Conservation (phyloP, 2,113 vertebrate species). For the Dermatemys mawii region DNA sequence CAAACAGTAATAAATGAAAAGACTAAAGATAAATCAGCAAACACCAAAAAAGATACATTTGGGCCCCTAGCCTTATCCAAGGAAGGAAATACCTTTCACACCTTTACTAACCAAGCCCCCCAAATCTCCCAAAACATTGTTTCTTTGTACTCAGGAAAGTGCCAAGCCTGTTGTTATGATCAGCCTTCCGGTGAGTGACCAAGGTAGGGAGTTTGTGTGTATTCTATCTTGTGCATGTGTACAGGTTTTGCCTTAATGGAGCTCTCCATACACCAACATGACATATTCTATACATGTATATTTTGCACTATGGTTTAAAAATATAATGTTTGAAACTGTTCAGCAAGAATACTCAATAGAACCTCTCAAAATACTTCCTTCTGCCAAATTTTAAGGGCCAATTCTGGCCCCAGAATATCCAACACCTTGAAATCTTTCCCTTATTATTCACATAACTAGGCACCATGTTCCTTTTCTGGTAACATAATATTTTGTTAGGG, state of each 20-base stretch:
- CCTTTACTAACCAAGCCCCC: not conserved
- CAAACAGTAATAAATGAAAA: not conserved
- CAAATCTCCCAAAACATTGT: not conserved
- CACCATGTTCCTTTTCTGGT: fast-evolving
- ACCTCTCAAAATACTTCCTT: not conserved
- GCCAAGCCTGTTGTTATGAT: not conserved
- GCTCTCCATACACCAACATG: not conserved
- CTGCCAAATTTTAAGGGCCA: not conserved
- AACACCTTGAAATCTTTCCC: not conserved
- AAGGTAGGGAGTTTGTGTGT: not conserved
- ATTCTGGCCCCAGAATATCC: not conserved
- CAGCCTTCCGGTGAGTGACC: not conserved
- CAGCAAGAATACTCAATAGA: not conserved
- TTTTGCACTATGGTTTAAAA: not conserved
- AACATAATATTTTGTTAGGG: not conserved
- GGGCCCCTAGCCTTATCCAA: not conserved
- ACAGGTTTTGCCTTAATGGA: not conserved
- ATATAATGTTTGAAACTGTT: fast-evolving
- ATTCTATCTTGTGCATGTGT: not conserved
- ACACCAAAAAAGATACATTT: not conserved
- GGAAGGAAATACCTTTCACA: not conserved
- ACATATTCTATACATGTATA: not conserved
- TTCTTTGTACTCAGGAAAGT: not conserved
- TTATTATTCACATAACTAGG: not conserved
- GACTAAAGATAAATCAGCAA: not conserved